Percentiles rank a stretch among this genome's conserved stretches.
Conservation (phyloP, 2,113 vertebrate genomes). For the Corydoras sp. region DNA sequence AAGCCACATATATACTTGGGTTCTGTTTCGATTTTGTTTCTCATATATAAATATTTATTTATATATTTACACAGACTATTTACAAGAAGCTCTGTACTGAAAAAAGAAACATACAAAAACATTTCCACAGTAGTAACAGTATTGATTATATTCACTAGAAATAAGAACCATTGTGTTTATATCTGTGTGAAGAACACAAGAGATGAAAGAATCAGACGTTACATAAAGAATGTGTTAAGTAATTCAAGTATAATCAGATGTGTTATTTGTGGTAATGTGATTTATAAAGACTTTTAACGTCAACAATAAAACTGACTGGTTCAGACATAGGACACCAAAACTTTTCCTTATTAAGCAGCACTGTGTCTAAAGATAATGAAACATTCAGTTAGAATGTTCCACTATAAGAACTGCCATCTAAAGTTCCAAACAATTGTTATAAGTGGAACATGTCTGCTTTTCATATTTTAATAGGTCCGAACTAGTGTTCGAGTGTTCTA, state of each 20-base stretch:
- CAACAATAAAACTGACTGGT: conserved; percentile 30
- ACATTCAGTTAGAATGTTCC: not conserved
- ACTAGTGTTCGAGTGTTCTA: too few relatives aligned
- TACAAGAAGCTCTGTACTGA: conserved; percentile 23
- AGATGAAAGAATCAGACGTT: conserved; percentile 32
- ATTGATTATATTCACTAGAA: conserved; percentile 43
- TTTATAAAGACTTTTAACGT: conserved; percentile 14
- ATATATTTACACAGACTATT: conserved; percentile 39
- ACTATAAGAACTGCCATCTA: not conserved
- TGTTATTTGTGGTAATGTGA: conserved; percentile 49
- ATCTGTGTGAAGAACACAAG: conserved; percentile 57
- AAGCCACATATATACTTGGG: conserved; percentile 23
- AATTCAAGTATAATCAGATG: conserved; percentile 64
- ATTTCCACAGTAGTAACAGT: conserved; percentile 2
- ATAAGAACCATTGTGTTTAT: conserved; percentile 55
- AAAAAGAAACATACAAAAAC: conserved; percentile 10
- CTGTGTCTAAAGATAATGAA: too few relatives aligned
- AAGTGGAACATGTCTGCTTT: not conserved
- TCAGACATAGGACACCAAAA: conserved; percentile 29
- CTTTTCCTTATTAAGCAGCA: conserved; percentile 20
- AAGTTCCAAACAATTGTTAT: not conserved
- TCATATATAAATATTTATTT: conserved; percentile 20
- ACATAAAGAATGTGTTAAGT: conserved; percentile 46
- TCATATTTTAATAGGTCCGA: too few relatives aligned
- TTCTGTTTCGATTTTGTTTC: conserved; percentile 19